Conservation (phyloP, 2,113 vertebrate species). For the Solea solea region DNA sequence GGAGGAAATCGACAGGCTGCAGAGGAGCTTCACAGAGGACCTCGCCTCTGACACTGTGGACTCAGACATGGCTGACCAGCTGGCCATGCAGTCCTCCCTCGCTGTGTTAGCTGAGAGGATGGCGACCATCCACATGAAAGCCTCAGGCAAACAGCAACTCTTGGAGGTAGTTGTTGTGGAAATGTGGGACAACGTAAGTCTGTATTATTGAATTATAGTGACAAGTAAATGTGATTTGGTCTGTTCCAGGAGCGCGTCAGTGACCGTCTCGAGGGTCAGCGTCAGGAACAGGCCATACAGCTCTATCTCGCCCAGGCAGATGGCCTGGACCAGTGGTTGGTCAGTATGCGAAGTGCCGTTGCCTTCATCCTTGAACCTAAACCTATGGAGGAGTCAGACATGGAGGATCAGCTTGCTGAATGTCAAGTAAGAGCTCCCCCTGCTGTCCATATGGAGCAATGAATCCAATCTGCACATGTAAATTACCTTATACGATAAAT, state of each 20-base stretch:
- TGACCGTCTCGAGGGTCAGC: conserved; percentile 91
- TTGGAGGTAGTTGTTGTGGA: conserved; percentile 85
- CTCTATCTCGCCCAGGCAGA: conserved; percentile 87
- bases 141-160: conserved; percentile 89
- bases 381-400: conserved; percentile 83
- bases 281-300: conserved; percentile 90
- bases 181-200: too few relatives aligned
- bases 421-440: conserved; percentile 86
- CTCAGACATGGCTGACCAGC: conserved; percentile 87
- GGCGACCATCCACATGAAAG: conserved; percentile 97
- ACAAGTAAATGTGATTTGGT: conserved; percentile 6
- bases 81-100: conserved; percentile 93
- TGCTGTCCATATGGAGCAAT: conserved; percentile 25
- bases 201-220: neutral
- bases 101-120: conserved; percentile 92
- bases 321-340: conserved; percentile 90
- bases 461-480: neutral
- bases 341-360: conserved; percentile 80
- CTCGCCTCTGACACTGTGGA: conserved; percentile 83
- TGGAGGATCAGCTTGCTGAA: conserved; percentile 90
- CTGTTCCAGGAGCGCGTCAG: conserved; percentile 87
- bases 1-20: conserved; percentile 90
- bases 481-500: neutral
- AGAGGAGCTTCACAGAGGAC: conserved; percentile 86
- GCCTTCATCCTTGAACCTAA: conserved; percentile 75